A percentile compares a stretch with the other conserved stretches of the same genome.
Conservation (phyloP, 2,113 vertebrate genomes). For the Eudyptes chrysolophus region DNA sequence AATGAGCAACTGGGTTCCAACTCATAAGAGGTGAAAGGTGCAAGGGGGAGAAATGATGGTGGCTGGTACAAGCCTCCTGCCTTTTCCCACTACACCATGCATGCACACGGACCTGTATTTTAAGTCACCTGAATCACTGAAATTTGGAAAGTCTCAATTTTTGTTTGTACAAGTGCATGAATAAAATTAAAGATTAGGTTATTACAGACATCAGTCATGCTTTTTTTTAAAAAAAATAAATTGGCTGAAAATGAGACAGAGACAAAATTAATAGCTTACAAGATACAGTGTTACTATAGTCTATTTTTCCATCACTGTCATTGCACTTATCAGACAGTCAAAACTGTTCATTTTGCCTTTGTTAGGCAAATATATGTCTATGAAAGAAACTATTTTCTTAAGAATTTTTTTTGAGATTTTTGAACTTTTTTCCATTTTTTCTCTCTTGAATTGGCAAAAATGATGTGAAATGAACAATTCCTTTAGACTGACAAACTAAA, state of each 20-base stretch:
- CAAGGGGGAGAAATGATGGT: not conserved
- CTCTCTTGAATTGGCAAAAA: not conserved
- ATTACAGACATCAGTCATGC: not conserved
- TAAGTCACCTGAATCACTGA: not conserved
- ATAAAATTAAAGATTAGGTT: conserved; percentile 22
- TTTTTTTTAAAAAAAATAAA: not conserved
- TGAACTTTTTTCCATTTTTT: not conserved
- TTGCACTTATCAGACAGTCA: not conserved
- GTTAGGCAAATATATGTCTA: not conserved
- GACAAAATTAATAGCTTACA: not conserved
- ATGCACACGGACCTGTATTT: not conserved
- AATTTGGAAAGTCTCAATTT: not conserved
- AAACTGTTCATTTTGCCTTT: not conserved
- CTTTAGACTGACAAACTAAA: not conserved
- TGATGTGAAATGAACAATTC: not conserved
- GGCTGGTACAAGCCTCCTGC: not conserved
- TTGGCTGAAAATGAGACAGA: conserved; percentile 18
- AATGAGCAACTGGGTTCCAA: not conserved
- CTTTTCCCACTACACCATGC: not conserved
- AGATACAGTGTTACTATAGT: not conserved
- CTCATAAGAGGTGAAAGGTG: not conserved
- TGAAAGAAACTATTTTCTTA: not conserved
- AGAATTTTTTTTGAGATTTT: not conserved
- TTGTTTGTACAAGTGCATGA: not conserved
- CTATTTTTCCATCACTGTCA: not conserved